Evolutionary conservation across 2,888 invertebrate genomes (phyloP).

Genomic region (Polydrusus tereticollis): DNA sequence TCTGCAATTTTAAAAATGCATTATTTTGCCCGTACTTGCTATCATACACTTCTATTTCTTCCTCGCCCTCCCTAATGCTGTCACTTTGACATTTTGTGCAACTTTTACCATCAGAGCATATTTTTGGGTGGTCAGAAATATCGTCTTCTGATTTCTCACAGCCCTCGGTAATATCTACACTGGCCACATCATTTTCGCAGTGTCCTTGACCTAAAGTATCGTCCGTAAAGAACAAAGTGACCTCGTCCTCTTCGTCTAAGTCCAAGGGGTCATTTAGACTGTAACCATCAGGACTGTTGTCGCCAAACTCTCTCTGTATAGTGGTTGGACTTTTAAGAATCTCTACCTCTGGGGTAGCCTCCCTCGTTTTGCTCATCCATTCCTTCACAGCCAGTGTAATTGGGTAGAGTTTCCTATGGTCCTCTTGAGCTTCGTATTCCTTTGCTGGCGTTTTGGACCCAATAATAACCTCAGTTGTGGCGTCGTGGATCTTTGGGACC

Average conservation of each 20-base stretch:
- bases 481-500: constrained; percentile 16
- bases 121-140: constrained; percentile 8
- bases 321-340: constrained; percentile 65
- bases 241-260: constrained; percentile 55
- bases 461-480: constrained; percentile 6
- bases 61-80: constrained; percentile 56
- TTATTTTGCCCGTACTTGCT: constrained; percentile 65
- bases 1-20: constrained; percentile 62
- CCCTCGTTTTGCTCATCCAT: constrained; percentile 70
- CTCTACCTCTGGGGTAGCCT: constrained; percentile 66
- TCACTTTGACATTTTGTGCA: constrained; percentile 41
- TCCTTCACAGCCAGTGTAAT: constrained; percentile 73
- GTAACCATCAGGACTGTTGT: constrained; percentile 53
- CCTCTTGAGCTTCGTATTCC: constrained; percentile 27
- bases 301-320: constrained; percentile 61
- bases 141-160: constrained; percentile 30
- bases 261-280: constrained; percentile 53
- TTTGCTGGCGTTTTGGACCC: constrained; percentile 28
- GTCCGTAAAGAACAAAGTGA: constrained; percentile 52
- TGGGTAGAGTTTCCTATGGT: constrained; percentile 62
- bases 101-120: constrained; percentile 33
- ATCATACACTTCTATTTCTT: constrained; percentile 62
- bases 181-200: constrained; percentile 64
- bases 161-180: constrained; percentile 22
- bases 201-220: constrained; percentile 62